These are phyloP conservation scores for Neosalanx taihuensis DNA, from an alignment of 2,797 vertebrate genomes.

Conservation along the genomic window DNA sequence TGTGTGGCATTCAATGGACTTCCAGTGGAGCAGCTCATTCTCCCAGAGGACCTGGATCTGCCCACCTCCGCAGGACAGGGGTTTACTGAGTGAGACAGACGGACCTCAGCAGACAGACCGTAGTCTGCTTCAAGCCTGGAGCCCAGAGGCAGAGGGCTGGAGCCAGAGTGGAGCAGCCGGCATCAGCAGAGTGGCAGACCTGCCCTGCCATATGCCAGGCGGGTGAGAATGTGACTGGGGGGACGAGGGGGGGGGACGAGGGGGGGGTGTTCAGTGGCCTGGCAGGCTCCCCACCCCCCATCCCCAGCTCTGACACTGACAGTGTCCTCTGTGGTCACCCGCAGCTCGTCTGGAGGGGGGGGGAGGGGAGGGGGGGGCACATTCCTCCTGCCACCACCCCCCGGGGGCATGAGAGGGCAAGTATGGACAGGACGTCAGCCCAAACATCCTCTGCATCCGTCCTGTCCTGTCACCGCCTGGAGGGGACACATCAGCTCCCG, in stretches of 20 bases:
- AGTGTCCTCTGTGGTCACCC: conserved; percentile 1
- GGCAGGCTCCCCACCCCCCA: neutral
- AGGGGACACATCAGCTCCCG: conserved; percentile 33
- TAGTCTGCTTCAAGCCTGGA: neutral
- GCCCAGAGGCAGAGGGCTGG: conserved; percentile 8
- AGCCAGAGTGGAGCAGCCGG: too few species aligned
- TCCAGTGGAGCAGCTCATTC: too few species aligned
- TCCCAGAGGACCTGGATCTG: too few species aligned
- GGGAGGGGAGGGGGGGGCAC: conserved; percentile 21
- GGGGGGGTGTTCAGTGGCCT: neutral
- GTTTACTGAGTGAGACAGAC: too few species aligned
- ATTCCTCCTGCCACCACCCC: conserved; percentile 30
- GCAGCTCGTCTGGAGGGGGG: conserved; percentile 19
- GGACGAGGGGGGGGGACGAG: neutral
- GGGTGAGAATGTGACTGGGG: neutral
- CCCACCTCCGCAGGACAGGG: too few species aligned
- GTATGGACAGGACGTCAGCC: conserved; percentile 2
- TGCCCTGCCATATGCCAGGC: neutral
- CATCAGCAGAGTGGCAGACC: neutral
- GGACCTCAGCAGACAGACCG: neutral
- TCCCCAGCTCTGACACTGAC: neutral
- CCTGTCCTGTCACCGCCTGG: neutral
- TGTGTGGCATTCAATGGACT: neutral
- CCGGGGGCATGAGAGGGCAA: conserved; percentile 15
- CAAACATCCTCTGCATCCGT: neutral